Base-by-base conservation (phyloP, 2,797 vertebrate species). In the Thalassophryne amazonica region DNA sequence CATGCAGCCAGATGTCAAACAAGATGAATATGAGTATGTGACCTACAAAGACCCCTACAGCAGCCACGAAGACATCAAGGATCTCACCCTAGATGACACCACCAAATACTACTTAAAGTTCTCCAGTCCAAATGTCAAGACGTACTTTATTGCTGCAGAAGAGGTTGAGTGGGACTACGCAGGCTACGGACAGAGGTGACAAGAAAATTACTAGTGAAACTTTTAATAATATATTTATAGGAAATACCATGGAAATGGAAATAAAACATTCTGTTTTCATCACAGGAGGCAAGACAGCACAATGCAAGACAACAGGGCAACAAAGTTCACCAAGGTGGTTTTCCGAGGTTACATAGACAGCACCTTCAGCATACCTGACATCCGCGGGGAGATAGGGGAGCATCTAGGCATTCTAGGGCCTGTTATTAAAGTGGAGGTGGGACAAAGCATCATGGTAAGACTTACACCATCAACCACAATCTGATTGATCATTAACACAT, bases 381-480 rank as follows among this genome's bases (percentile, higher is more conserved):
- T 89, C 48, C 86, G 52, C 7, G 94, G 93, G 0, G 96, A 99
- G 72, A 73, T 93, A 2, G 87, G 92, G 8, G 92, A 98, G 52
- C 96, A 98, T 47, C 90, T 98, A 2, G 96, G 96, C 29, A 93
- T 99, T 71, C 90, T 99, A 25, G 96, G 97, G 3, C 96, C 97
- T 1, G 38, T 98, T 31, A 95, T 99, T 51, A 93, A 91, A 73
- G 95, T 94, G 2, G 95, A 98, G 76, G 93, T 98, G 54, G 93
- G 89, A 0, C 93, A 98, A 48, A 94, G 88, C 34, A 94, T 98
- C 47, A 85, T 93, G 69, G 96, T 97, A 86, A 84, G 90, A 69
- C 8, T 10, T 5, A 7, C 28, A 7, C n/a, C 22, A 18, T 28
- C 4, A 16, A 9, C n/a, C 36, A 24, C 12, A 33, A 15, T 28